These are phyloP conservation scores for Parapsyche elsis DNA, from an alignment of 1,140 invertebrate species.

Conservation along the genomic window DNA sequence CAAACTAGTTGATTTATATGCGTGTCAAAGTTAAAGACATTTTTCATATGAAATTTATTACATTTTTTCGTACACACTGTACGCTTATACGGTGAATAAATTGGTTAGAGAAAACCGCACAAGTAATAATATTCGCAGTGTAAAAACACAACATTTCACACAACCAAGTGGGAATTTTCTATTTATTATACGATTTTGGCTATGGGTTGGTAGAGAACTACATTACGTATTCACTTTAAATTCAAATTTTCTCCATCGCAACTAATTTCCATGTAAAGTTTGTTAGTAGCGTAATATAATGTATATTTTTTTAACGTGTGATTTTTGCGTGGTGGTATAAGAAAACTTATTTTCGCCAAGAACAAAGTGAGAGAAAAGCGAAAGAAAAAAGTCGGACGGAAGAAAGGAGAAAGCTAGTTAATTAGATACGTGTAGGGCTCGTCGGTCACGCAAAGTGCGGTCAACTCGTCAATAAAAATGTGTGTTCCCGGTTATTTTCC, in stretches of 20 bases:
- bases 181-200: background rate
- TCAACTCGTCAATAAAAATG: conserved; percentile 19
- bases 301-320: too few relatives aligned
- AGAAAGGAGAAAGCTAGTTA: background rate
- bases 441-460: background rate
- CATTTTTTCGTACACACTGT: too few relatives aligned
- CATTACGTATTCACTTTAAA: background rate
- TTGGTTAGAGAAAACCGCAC: background rate
- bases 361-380: background rate
- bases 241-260: background rate
- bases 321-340: too few relatives aligned
- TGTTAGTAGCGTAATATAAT: too few relatives aligned
- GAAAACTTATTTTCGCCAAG: too few relatives aligned
- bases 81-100: background rate
- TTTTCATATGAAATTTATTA: too few relatives aligned
- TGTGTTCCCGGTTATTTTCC: conserved; percentile 12
- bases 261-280: too few relatives aligned
- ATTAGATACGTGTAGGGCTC: background rate
- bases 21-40: too few relatives aligned
- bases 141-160: background rate
- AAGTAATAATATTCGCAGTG: background rate
- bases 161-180: conserved; percentile 4
- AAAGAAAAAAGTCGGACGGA: background rate
- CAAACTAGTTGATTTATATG: too few relatives aligned
- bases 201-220: background rate